Evolutionary conservation across 2,888 invertebrate species (phyloP).

Genomic region (Notodonta dromedarius): DNA sequence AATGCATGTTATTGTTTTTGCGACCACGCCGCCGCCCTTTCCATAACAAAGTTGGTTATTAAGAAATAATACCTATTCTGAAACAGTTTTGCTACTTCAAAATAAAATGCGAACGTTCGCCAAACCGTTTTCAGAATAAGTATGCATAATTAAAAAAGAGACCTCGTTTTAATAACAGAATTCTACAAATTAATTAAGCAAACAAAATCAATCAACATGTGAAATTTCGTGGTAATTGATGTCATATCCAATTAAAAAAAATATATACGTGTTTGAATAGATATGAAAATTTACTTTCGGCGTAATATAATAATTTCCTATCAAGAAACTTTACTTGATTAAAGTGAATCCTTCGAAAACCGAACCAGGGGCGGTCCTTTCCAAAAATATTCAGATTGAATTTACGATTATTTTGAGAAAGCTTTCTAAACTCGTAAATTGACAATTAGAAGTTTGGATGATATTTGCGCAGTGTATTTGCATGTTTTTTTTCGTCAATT

Average conservation of each 20-base stretch:
- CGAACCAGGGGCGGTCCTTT: slow-evolving; percentile 13
- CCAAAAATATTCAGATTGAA: slow-evolving; percentile 38
- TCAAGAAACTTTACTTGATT: slow-evolving; percentile 26
- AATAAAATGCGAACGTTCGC: no score
- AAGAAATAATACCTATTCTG: background rate
- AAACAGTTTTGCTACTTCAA: no score
- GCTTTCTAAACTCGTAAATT: slow-evolving; percentile 50
- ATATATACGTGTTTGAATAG: background rate
- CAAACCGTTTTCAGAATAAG: no score
- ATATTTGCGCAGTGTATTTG: slow-evolving; percentile 22
- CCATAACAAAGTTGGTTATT: background rate
- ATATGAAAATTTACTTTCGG: slow-evolving; percentile 1
- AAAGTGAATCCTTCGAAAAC: slow-evolving; percentile 19
- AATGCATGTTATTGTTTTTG: slow-evolving; percentile 19
- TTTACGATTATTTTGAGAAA: slow-evolving; percentile 37
- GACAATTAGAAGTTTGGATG: slow-evolving; percentile 54
- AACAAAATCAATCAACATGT: background rate
- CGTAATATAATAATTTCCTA: slow-evolving; percentile 12
- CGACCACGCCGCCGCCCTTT: slow-evolving; percentile 1
- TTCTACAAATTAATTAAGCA: background rate
- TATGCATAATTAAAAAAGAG: no score
- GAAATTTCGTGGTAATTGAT: background rate
- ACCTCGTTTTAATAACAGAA: no score
- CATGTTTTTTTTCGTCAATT: slow-evolving; percentile 22
- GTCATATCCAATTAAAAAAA: background rate